A percentile compares a stretch with the other conserved stretches of the same genome.
phyloP scores from a whole-genome alignment of 2,113 vertebrate genomes.

The Alaudala cheleensis region DNA sequence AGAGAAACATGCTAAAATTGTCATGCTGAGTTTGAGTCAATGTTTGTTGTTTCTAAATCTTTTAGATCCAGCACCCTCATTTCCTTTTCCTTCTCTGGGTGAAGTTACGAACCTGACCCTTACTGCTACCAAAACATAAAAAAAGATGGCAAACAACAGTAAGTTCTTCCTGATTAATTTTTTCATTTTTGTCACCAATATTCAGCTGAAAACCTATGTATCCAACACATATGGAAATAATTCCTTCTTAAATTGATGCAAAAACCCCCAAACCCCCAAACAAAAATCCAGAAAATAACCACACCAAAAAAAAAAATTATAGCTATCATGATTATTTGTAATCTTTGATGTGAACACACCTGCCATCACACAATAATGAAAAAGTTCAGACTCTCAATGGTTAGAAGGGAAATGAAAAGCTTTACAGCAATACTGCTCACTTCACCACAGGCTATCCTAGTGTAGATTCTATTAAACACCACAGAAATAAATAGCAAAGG shows the following conservation, averaged over 20 bases:
- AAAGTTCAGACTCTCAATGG: not conserved
- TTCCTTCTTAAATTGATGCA: not conserved
- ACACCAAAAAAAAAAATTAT: not conserved
- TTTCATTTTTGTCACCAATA: not conserved
- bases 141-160: not conserved
- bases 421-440: not conserved
- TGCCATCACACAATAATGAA: not conserved
- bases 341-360: not conserved
- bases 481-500: not conserved
- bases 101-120: not conserved
- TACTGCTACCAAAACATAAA: not conserved
- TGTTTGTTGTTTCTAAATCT: not conserved
- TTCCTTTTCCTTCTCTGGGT: not conserved
- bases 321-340: not conserved
- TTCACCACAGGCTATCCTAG: not conserved
- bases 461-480: not conserved
- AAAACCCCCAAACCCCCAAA: accelerated
- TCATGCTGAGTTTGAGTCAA: not conserved
- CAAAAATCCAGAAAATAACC: not conserved
- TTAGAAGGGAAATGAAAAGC: not conserved
- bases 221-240: not conserved
- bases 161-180: not conserved
- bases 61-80: not conserved
- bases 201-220: not conserved
- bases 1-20: not conserved